Evolutionary conservation across 2,888 invertebrate species (phyloP).

Genomic region (Schrankia costaestrigalis): DNA sequence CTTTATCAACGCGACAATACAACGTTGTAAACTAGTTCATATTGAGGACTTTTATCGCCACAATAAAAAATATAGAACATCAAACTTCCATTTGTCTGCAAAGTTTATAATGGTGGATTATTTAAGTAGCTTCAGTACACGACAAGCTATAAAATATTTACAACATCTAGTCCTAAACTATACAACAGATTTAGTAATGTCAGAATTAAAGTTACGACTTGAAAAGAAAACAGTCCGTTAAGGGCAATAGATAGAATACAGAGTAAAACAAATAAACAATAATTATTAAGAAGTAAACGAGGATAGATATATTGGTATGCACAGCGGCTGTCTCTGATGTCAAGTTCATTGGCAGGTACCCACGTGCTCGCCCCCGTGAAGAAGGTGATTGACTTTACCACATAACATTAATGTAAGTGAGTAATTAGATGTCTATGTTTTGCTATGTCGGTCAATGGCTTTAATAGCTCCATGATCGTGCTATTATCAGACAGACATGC

Average conservation of each 20-base stretch:
- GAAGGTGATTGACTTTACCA: conserved; percentile 68
- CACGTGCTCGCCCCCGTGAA: conserved; percentile 63
- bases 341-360: conserved; percentile 74
- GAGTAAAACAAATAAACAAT: too few species aligned
- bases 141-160: conserved; percentile 20
- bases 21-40: conserved; percentile 19
- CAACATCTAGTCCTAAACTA: too few species aligned
- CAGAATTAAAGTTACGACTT: too few species aligned
- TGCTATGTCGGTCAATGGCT: conserved; percentile 30
- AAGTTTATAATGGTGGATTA: conserved; percentile 28
- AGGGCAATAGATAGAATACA: too few species aligned
- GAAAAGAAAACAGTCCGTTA: too few species aligned
- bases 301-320: too few species aligned
- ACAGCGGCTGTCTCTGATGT: conserved; percentile 41
- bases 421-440: conserved; percentile 51
- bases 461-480: conserved; percentile 19
- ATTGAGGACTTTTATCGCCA: conserved; percentile 12
- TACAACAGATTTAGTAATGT: too few species aligned
- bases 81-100: conserved; percentile 22
- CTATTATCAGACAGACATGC: conserved; percentile 5
- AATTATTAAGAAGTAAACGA: too few species aligned
- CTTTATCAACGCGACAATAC: conserved; percentile 11
- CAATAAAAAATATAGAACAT: conserved; percentile 18
- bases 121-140: conserved; percentile 13
- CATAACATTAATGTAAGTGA: conserved; percentile 51